Base-by-base conservation (phyloP, 92 coral and sea anemone species). In the Scolanthus callimorphus region DNA sequence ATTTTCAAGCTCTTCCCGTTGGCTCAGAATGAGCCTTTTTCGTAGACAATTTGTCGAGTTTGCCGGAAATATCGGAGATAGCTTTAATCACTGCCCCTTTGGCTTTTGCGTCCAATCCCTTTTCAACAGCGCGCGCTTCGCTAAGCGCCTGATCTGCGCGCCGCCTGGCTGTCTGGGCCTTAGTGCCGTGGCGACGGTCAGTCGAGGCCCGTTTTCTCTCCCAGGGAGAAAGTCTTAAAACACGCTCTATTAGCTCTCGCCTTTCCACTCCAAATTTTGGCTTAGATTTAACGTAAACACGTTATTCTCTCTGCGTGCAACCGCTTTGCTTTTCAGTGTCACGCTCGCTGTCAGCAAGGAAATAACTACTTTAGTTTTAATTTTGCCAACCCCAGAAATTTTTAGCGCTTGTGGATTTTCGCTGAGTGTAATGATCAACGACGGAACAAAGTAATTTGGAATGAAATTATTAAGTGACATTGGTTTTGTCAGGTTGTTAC, bases 141-240 rank as follows among this genome's bases (percentile, higher is more conserved):
- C 12, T 34, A 21, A 6, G 52, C 23, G 6, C 15, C 9, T 6
- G 52, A 11, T 20, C 17, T 46, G 4, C 52, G 11, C 8, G 52
- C 23, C 52, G 52, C 52, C 52, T 6, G 8, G 6, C 4, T 20
- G 52, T 46, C 52, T 46, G 23, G 52, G 52, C 23, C 22, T 19
- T 46, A 4, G 19, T 6, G n/a, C n/a, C n/a, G n/a, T n/a, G n/a
- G n/a, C n/a, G n/a, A n/a, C 52, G 11, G 52, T 46, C 53, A 24
- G 51, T 51, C 67, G 67, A 51, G 46, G 23, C 17, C 23, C 27
- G 51, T 39, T 46, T 25, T 60, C 19, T 20, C 67, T 60, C 67
- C 67, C 67, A 39, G 67, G 21, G 67, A 17, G 53, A 46, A 11
- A 46, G 11, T 11, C 6, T 10, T 10, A 46, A 46, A 46, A 46